Percentiles rank a stretch among this genome's conserved stretches.
These are phyloP conservation scores for Cheiracanthium punctorium DNA, from an alignment of 2,888 invertebrate genomes.

Conservation along the genomic window DNA sequence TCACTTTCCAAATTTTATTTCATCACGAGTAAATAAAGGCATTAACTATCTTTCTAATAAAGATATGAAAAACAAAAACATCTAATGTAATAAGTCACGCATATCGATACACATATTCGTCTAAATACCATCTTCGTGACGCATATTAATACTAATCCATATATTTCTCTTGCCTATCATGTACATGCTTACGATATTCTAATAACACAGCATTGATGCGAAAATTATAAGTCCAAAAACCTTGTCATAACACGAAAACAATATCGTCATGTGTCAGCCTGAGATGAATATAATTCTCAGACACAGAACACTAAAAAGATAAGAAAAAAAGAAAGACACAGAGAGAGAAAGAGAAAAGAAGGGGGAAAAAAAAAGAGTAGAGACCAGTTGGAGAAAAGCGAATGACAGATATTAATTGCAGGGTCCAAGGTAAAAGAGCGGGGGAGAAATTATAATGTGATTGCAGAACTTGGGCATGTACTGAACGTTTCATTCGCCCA, in stretches of 20 bases:
- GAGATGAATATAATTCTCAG: slow-evolving; percentile 3
- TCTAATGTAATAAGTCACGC: too few relatives aligned
- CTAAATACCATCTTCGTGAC: too few relatives aligned
- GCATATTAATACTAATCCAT: too few relatives aligned
- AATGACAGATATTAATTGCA: slow-evolving; percentile 71
- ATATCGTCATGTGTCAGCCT: slow-evolving; percentile 9
- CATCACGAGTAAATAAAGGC: too few relatives aligned
- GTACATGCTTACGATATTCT: background rate
- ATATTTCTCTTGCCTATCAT: too few relatives aligned
- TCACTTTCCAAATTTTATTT: too few relatives aligned
- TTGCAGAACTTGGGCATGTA: slow-evolving; percentile 68
- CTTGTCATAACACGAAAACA: slow-evolving; percentile 13
- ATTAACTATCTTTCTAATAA: too few relatives aligned
- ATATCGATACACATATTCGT: too few relatives aligned
- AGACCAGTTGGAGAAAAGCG: slow-evolving; percentile 57
- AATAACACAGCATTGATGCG: background rate
- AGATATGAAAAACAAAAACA: too few relatives aligned
- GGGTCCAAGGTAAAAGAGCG: slow-evolving; percentile 64
- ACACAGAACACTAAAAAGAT: background rate
- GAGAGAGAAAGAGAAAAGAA: slow-evolving; percentile 13
- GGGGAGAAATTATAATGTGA: slow-evolving; percentile 72
- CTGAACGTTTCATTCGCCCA: slow-evolving; percentile 71
- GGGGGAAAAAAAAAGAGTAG: slow-evolving; percentile 14
- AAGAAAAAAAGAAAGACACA: background rate
- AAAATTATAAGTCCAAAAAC: background rate